Base-by-base conservation (phyloP, 2,888 invertebrate genomes). In the Limnephilus marmoratus region DNA sequence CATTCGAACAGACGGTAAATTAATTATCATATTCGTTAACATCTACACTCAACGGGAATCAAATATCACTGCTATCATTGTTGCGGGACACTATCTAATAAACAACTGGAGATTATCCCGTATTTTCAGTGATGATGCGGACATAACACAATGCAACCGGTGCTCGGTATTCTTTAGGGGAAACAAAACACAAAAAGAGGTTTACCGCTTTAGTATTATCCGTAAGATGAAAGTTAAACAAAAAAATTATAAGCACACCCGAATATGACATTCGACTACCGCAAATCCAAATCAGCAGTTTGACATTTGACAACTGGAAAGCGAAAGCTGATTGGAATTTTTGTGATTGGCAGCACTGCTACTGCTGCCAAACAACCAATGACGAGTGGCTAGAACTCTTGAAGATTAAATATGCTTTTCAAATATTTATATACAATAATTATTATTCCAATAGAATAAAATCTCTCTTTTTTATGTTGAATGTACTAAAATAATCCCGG, bases 271-370 rank as follows among this genome's bases (percentile, higher is more conserved):
- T 92, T 90, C 92, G 90, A 90, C 90, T 92, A 90, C 90, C 88
- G 92, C 90, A 80, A 92, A 92, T 90, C 89, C 81, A 90, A 85
- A 89, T 91, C 90, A 92, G 68, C 91, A 92, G 82, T 92, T 92
- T 92, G 92, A 92, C 92, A 91, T 91, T 92, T 92, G 92, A 92
- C 92, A 91, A 91, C 90, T 91, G 81, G 83, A 88, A 85, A 85
- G 82, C 41, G 90, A 53, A 31, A 82, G 90, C 53, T 45, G 53
- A 86, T 29, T 41, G 82, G 82, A 82, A 24, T 86, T 86, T 86
- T 86, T 41, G 41, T 86, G 37, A 86, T 41, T 81, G 90, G 90
- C 81, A 90, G 41, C 90, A 90, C 81, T 90, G 80, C 13, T 11
- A 53, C 18, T 53, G 45, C 29, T 86, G 45, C 86, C 86, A 68